These are phyloP conservation scores for Ibidorhyncha struthersii DNA, from an alignment of 2,113 vertebrate species.

Conservation along the genomic window DNA sequence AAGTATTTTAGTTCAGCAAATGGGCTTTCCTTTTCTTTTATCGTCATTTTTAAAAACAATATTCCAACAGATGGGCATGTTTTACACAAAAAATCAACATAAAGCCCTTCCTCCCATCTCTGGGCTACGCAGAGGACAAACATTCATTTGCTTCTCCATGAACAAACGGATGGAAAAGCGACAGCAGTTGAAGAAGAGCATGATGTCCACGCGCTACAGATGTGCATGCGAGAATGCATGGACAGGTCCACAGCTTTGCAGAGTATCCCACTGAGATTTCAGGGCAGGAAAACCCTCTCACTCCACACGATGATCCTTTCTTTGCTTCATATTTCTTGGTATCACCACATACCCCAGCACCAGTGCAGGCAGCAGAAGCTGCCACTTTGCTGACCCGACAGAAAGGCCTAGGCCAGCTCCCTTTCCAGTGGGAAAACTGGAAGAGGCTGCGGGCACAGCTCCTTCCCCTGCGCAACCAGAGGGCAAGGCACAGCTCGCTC, in stretches of 20 bases:
- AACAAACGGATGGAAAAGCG: neutral
- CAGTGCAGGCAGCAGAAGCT: rapidly evolving
- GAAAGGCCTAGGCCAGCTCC: neutral
- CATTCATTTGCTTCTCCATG: neutral
- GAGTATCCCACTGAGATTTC: neutral
- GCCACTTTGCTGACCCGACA: neutral
- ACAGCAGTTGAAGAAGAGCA: neutral
- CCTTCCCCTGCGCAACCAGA: neutral
- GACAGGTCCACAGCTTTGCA: neutral
- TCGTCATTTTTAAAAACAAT: neutral
- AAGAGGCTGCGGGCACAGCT: neutral
- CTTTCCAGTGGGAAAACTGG: neutral
- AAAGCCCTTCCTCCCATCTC: neutral
- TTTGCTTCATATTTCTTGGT: neutral
- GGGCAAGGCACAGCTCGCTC: neutral
- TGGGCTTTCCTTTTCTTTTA: neutral
- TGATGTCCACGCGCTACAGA: rapidly evolving
- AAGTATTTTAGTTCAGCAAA: neutral
- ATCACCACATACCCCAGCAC: neutral
- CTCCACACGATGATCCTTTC: rapidly evolving
- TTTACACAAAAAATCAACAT: neutral
- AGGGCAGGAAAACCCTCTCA: neutral
- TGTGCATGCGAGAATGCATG: rapidly evolving
- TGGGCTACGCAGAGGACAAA: neutral
- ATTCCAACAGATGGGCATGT: neutral